Evolutionary conservation across 2,113 vertebrate genomes (phyloP), one percentile per base, ranked within the genome.

Genomic region (Cynoglossus semilaevis): DNA sequence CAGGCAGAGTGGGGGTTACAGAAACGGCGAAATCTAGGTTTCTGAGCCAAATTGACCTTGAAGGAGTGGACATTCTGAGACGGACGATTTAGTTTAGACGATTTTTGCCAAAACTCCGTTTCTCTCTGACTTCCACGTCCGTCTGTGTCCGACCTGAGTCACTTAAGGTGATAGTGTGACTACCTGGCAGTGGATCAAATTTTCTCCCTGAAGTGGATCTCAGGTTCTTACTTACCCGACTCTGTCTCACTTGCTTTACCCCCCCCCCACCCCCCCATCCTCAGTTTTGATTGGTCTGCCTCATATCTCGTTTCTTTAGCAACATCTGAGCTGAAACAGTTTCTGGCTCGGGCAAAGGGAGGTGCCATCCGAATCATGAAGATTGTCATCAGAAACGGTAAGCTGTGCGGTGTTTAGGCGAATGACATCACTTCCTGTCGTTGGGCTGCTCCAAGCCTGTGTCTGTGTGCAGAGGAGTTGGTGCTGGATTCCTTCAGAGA

Each of bases 331-430:
- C 90, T 99, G 85, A 94, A 91, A 87, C 93, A 94, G 47, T 98
- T 99, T 81, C 93, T 99, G 84, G 93, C 94, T 69, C 93, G 91
- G 77, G 96, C 94, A 0, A 93, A 94, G 52, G 93, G 91, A 16
- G 97, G 96, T 77, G 90, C 91, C 1, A 72, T 96, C 73, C 90
- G 97, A 70, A 91, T 96, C 67, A 94, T 98, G 87, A 98, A 99
- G 90, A 94, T 99, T 29, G 9, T 96, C 86, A 98, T 99, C 18
- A 92, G 91, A 83, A 94, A 97, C 15, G 97, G 97, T 99, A 91
- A 95, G 92, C 86, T 65, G n/a, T 0, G 1, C 4, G 19, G 29
- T 29, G 12, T 34, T 45, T 46, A 19, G 19, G 5, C 45, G 52
- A 34, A 61, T 7, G 8, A 7, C 49, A 13, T 29, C 12, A 40